Evolutionary conservation across 2,797 vertebrate species (phyloP).

Genomic region (Salarias fasciatus): DNA sequence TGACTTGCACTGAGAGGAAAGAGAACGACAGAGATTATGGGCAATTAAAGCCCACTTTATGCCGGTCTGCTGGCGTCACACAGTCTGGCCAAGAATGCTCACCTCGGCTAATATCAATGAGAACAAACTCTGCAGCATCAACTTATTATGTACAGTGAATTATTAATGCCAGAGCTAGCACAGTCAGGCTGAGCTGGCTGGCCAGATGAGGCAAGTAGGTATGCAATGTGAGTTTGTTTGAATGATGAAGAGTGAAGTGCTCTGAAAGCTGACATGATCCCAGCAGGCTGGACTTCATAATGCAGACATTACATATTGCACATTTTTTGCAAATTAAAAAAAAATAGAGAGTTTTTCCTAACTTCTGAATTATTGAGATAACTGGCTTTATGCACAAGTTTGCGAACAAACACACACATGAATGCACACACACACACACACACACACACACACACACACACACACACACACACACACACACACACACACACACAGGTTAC

Average conservation of each 20-base stretch:
- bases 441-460: no score
- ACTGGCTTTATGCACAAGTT: no score
- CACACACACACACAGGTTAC: no score
- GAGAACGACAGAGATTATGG: conserved; percentile 72
- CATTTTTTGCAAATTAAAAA: no score
- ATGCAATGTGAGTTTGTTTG: conserved; percentile 38
- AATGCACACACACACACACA: no score
- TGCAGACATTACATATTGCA: neutral
- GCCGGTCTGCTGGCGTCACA: conserved; percentile 75
- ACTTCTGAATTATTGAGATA: neutral
- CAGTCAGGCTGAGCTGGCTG: conserved; percentile 47
- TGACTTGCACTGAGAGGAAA: conserved; percentile 64
- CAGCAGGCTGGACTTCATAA: neutral
- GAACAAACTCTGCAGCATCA: conserved; percentile 75
- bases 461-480: no score
- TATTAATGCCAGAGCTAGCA: conserved; percentile 77
- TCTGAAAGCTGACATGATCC: neutral
- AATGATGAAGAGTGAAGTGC: conserved; percentile 19
- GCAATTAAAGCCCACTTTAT: conserved; percentile 79
- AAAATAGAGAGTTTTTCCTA: no score
- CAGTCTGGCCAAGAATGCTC: conserved; percentile 79
- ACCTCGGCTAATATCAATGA: conserved; percentile 80
- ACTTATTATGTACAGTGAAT: conserved; percentile 79
- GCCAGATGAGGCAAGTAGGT: conserved; percentile 49
- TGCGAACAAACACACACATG: no score